phyloP scores from a whole-genome alignment of 2,888 invertebrate genomes.

The Psococerastis gibbosa region DNA sequence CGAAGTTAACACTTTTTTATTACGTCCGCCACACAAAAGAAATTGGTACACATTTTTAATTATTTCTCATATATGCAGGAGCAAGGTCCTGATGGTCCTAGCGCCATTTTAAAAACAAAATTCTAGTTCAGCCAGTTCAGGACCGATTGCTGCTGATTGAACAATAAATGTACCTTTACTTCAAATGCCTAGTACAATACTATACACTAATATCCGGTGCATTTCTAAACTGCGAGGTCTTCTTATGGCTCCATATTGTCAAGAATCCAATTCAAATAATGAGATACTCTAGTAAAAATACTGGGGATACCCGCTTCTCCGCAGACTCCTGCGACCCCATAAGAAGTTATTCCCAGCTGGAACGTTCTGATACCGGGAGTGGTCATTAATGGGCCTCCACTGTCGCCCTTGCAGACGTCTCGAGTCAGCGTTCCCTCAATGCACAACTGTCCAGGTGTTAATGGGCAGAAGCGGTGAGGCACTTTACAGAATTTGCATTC shows the following conservation, averaged over 20 bases:
- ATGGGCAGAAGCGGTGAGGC: not conserved
- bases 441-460: not conserved
- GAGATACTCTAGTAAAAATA: not conserved
- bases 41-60: too few relatives aligned
- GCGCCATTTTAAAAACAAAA: too few relatives aligned
- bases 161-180: too few relatives aligned
- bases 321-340: not conserved
- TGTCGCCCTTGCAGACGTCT: conserved; percentile 8
- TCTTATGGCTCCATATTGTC: not conserved
- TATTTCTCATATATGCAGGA: too few relatives aligned
- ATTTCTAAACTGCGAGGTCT: too few relatives aligned
- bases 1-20: too few relatives aligned
- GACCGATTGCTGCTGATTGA: too few relatives aligned
- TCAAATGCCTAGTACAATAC: too few relatives aligned
- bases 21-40: too few relatives aligned
- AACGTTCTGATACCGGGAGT: not conserved
- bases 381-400: conserved; percentile 3
- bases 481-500: not conserved
- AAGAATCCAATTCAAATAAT: not conserved
- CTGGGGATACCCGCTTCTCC: conserved; percentile 1
- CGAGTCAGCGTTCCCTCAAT: not conserved
- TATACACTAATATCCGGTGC: too few relatives aligned
- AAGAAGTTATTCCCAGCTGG: conserved; percentile 1
- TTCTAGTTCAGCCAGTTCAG: too few relatives aligned
- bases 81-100: too few relatives aligned